Base-by-base conservation (phyloP, 2,888 invertebrate genomes). In the Synanthedon formicaeformis region DNA sequence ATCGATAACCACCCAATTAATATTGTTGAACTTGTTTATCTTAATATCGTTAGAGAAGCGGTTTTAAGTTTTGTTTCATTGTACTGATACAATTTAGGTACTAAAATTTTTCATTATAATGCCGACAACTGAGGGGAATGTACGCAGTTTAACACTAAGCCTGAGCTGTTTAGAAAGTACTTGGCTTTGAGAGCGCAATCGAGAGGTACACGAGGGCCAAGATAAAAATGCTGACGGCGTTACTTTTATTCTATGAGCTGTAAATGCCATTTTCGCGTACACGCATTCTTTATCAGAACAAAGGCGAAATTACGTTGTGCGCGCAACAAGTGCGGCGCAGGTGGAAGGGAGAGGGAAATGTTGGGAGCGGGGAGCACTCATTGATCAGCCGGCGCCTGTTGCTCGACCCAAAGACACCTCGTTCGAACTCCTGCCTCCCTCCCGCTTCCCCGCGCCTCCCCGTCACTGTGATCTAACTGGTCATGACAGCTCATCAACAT, bases 251-350 rank as follows among this genome's bases (percentile, higher is more conserved):
- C 45, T 45, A 45, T 14, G 45, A 14, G 23, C 23, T 13, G 11
- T 45, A 45, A 45, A 45, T 45, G 14, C 14, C 11, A 45, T 13
- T 45, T 45, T 45, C 10, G 45, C 14, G 14, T 45, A 45, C 13
- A 14, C 14, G n/a, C 13, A 45, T 45, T 13, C 11, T 1, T 45
- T 6, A 34, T 34, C 10, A 34, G 34, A 34, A 34, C 34, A 34
- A 12, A n/a, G 45, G 13, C 13, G 45, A 45, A 45, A 14, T 66
- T 64, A 64, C 64, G 67, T 63, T 59, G 69, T 71, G 73, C 78
- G 84, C 84, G 83, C 84, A 85, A 84, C 84, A 84, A 84, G 84
- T 84, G 81, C 74, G 78, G 81, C 81, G 83, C 82, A 81, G 78
- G 69, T 69, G 65, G 50, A 18, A 14, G 13, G 50, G 14, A 50